Conservation (phyloP, 1,140 invertebrate genomes). For the Notospermus geniculatus region DNA sequence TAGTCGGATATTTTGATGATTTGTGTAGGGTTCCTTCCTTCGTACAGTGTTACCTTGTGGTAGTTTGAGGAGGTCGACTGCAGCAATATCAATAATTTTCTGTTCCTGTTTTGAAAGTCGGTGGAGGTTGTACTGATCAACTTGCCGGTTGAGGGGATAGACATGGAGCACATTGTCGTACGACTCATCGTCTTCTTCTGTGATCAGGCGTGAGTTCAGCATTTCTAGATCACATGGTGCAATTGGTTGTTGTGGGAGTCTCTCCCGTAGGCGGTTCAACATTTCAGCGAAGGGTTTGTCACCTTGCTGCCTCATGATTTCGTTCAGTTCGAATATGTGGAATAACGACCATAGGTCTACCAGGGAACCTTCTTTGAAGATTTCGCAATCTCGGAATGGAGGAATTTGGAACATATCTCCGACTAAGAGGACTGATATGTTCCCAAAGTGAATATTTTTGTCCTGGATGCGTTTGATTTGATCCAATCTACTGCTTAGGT, state of each 20-base stretch:
- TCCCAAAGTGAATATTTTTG: conserved; percentile 19
- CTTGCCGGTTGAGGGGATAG: conserved; percentile 17
- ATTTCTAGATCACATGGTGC: not conserved
- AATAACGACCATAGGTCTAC: conserved; percentile 15
- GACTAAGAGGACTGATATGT: conserved; percentile 22
- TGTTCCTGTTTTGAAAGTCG: conserved; percentile 5
- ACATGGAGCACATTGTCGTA: conserved; percentile 6
- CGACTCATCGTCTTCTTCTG: not conserved
- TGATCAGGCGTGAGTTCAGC: not conserved
- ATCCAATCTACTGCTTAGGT: conserved; percentile 25
- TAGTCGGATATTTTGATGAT: not conserved
- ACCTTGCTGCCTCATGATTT: conserved; percentile 7
- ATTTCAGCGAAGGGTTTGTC: conserved; percentile 5
- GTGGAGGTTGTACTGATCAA: conserved; percentile 9
- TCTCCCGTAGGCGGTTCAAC: conserved; percentile 8
- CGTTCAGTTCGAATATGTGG: conserved; percentile 3
- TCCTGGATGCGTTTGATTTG: conserved; percentile 12
- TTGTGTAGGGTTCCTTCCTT: not conserved
- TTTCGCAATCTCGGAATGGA: conserved; percentile 7
- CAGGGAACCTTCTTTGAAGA: not conserved
- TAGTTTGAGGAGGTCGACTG: not conserved
- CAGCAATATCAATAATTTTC: not conserved
- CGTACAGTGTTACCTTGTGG: not conserved
- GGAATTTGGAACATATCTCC: conserved; percentile 26
- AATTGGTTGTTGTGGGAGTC: not conserved